Evolutionary conservation across 2,797 vertebrate genomes (phyloP), one percentile per base, ranked within the genome.

Genomic region (Silurus lanzhouensis): DNA sequence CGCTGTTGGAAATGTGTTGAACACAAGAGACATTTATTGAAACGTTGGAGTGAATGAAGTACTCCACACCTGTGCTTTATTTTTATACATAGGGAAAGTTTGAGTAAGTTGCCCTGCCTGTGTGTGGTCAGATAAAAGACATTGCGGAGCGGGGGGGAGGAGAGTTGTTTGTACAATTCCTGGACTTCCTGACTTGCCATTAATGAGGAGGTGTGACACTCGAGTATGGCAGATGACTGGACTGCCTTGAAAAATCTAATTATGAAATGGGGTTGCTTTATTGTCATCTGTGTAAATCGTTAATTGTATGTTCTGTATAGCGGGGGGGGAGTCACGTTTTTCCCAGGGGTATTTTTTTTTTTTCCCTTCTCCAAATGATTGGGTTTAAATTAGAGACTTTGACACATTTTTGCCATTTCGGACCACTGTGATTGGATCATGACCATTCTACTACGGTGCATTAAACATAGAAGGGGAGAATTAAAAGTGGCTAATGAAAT

Each of bases 261-360:
- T 17, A 66, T 79, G 46, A 79, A 61, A 83, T 81, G 71, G 71
- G 72, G 55, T 86, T 87, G 79, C 63, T 87, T 80, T 91, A 83
- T 86, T 86, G 66, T 91, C 88, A 72, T 86, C 89, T 93, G 92
- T 95, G 91, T 93, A 91, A 92, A 92, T 87, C 88, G 90, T 90
- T 92, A 87, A 87, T 87, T 92, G 90, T 93, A 91, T 94, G 93
- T 94, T 93, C 90, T 94, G 93, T 95, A 94, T 91, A 95, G 91
- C 83, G 46, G 75, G 6, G 6, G 25, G 19, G 77, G 88, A 48
- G 27, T 44, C 13, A 12, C 5, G 44, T 46, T 79, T 66, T 57
- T 76, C 76, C 81, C 27, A 14, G 60, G 22, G 60, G 71, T 81
- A 48, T 48, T 48, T 48, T 48, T 6, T 48, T 48, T 52, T 52